Evolutionary conservation across 2,113 vertebrate species (phyloP).

Genomic region (Cacatua alba): DNA sequence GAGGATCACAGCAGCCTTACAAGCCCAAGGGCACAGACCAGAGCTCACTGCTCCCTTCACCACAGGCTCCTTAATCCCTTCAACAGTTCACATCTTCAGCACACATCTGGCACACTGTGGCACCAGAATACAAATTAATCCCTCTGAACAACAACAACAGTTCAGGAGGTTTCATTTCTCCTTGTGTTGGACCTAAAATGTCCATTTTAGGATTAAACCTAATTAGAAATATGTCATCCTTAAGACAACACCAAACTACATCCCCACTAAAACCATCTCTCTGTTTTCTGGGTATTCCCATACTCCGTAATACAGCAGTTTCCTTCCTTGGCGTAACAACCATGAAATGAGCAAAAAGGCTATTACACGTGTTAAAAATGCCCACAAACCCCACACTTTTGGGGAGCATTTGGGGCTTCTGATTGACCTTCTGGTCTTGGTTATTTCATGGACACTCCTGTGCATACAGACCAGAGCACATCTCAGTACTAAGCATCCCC

Average conservation of each 20-base stretch:
- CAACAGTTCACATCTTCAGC: neutral
- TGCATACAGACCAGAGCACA: fast-evolving
- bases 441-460: neutral
- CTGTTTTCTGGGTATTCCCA: neutral
- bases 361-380: neutral
- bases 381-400: neutral
- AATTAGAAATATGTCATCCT: neutral
- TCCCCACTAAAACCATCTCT: neutral
- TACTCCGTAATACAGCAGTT: neutral
- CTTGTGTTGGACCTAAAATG: neutral
- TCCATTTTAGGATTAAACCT: neutral
- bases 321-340: neutral
- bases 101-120: neutral
- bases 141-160: neutral
- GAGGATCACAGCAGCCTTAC: neutral
- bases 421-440: neutral
- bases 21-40: fast-evolving
- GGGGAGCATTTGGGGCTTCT: neutral
- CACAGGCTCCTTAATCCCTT: neutral
- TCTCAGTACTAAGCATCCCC: neutral
- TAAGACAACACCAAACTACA: neutral
- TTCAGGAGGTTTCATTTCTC: neutral
- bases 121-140: neutral
- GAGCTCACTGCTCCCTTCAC: no score
- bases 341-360: neutral